Conservation (phyloP, 1,140 invertebrate genomes). For the Drosophila lacteicornis region DNA sequence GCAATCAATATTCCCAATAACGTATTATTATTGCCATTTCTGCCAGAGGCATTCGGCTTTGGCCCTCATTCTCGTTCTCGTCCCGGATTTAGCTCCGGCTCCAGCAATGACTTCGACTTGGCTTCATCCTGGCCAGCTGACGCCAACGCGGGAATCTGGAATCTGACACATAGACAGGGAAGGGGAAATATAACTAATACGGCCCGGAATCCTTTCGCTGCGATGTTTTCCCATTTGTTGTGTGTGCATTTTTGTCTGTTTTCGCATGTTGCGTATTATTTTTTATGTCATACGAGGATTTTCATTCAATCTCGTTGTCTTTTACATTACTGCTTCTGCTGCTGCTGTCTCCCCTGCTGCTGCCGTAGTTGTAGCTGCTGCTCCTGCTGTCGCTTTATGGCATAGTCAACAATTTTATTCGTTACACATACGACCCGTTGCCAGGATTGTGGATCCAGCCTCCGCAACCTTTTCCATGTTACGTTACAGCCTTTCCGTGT, state of each 20-base stretch:
- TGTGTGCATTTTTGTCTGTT: conserved; percentile 49
- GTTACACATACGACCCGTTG: conserved; percentile 60
- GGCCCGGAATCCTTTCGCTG: conserved; percentile 62
- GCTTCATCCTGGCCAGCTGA: conserved; percentile 42
- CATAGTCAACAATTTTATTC: conserved; percentile 72
- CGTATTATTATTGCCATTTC: conserved; percentile 71
- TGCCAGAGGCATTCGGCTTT: conserved; percentile 33
- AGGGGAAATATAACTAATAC: conserved; percentile 69
- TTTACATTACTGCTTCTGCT: conserved; percentile 38
- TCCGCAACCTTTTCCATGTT: conserved; percentile 44
- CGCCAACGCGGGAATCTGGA: conserved; percentile 23
- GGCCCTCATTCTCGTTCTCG: conserved; percentile 33
- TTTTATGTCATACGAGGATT: conserved; percentile 69
- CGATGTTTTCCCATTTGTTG: conserved; percentile 50
- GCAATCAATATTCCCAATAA: conserved; percentile 76
- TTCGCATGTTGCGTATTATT: conserved; percentile 65
- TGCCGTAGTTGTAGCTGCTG: conserved; percentile 1
- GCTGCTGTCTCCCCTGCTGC: neutral
- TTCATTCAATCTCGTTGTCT: conserved; percentile 72
- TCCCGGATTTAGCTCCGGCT: conserved; percentile 15
- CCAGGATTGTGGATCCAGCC: conserved; percentile 29
- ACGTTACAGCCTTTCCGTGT: conserved; percentile 26
- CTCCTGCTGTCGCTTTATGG: conserved; percentile 52
- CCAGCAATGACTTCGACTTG: conserved; percentile 28
- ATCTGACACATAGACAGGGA: conserved; percentile 48